Conservation (phyloP, 2,797 vertebrate genomes). For the Epinephelus coioides region DNA sequence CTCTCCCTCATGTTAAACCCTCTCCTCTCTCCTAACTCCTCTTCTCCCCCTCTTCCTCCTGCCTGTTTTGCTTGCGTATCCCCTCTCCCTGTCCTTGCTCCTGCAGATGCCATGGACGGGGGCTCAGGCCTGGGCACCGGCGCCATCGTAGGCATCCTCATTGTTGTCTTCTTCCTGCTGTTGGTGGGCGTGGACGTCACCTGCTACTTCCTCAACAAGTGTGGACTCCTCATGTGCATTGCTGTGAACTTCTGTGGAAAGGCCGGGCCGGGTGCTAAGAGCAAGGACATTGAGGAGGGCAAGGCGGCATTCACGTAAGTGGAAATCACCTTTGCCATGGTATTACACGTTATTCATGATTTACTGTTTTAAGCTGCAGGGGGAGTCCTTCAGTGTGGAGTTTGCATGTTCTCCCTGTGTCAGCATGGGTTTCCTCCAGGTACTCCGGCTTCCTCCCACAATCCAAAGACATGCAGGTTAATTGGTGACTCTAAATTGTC, state of each 20-base stretch:
- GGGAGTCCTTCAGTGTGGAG: too few relatives aligned
- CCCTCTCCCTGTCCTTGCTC: conserved; percentile 40
- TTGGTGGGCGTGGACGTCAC: conserved; percentile 95
- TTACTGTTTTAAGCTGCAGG: background rate
- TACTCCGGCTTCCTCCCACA: too few relatives aligned
- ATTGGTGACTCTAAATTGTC: too few relatives aligned
- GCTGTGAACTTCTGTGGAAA: conserved; percentile 97
- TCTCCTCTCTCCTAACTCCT: conserved; percentile 44
- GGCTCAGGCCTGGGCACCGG: conserved; percentile 92
- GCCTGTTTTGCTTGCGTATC: conserved; percentile 55
- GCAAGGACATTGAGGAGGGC: conserved; percentile 98
- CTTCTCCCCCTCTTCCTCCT: conserved; percentile 37
- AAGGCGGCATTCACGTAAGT: conserved; percentile 98
- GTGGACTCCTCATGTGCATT: conserved; percentile 98
- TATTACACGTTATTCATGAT: background rate
- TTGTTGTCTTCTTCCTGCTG: conserved; percentile 94
- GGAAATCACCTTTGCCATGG: too few relatives aligned
- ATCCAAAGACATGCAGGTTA: too few relatives aligned
- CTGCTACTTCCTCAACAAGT: conserved; percentile 99
- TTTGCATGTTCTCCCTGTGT: too few relatives aligned
- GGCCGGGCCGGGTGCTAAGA: conserved; percentile 92
- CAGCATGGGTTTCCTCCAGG: too few relatives aligned
- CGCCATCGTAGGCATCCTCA: conserved; percentile 97
- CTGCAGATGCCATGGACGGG: conserved; percentile 83
- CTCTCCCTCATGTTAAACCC: conserved; percentile 53